Base-by-base conservation (phyloP, 2,888 invertebrate genomes). In the Brenthis hecate region DNA sequence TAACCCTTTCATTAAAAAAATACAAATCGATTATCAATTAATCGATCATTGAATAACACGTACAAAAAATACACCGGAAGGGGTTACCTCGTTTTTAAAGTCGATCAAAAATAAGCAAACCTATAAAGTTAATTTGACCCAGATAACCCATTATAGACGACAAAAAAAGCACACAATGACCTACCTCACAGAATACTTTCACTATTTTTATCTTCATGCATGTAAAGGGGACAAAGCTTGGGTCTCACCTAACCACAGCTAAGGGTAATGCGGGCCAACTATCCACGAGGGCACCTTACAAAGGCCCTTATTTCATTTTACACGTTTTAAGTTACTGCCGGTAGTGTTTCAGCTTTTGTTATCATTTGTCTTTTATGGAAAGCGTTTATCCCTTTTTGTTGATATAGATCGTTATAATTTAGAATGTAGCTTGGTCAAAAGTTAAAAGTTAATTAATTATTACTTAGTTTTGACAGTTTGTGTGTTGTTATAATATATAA, bases 301-400 rank as follows among this genome's bases (percentile, higher is more conserved):
- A 85, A 88, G 85, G 84, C 83, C 87, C 83, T 86, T 89, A 89
- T 89, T 88, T 89, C 86, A 89, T 88, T 90, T 88, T 74, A 72
- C 73, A 81, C 81, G 84, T 81, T 85, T 86, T 83, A 85, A 81
- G 83, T 83, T 80, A 79, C 82, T 74, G 75, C 71, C 57, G 82
- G 80, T 83, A 82, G 82, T 58, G 68, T 70, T 82, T 81, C 75
- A 81, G 78, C 79, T 80, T 43, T 43, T 43, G 36, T 43, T 43
- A 43, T 43, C 36, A 43, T 43, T 75, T 72, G 76, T 75, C 75
- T 78, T 78, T 77, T 60, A 50, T 28, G 16, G 28, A 43, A 43
- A 43, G 36, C 36, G 48, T 47, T 60, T 60, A 60, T 28, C 60
- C 60, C 60, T 28, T 60, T 60, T 32, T 28, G 48, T 50, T 32